Evolutionary conservation across 2,888 invertebrate genomes (phyloP), one percentile per base, ranked within the genome.

Genomic region (Ceramica pisi): DNA sequence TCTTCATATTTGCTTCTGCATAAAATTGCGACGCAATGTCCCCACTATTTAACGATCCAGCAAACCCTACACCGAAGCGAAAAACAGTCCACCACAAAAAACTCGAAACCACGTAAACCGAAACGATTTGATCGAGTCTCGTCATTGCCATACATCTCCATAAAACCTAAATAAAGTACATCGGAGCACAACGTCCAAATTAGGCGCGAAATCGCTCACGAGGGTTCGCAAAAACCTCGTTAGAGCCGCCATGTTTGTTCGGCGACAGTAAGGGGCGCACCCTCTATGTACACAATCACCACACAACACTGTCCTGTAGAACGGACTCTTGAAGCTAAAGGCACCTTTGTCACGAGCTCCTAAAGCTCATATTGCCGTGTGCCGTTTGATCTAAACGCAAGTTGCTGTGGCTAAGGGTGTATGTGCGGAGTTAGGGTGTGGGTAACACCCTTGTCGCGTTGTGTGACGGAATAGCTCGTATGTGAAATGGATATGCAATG

Each of bases 151-250:
- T 60, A 84, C 80, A 86, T 84, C 79, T 77, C 78, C 72, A 78
- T 74, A 81, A 82, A 83, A 78, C 86, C 88, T 86, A 89, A 91
- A 91, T 89, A 88, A 89, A 91, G 89, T 89, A 90, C 90, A 89
- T 89, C 86, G 82, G 78, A 82, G 78, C 80, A 83, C 84, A 88
- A 81, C 91, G 89, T 93, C 91, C 90, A 95, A 94, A 95, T 94
- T 95, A 94, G 95, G 95, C 95, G 95, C 94, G 95, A 95, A 95
- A 95, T 93, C 94, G 93, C 90, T 93, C 95, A 94, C 95, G 92
- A 93, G 92, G 88, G 87, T 91, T 92, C 93, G 93, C 94, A 94
- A 94, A 95, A 95, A 95, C 94, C 93, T 94, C 93, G 95, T 95
- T 95, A 94, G 92, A 90, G 92, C 92, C 92, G 95, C 95, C 95